These are phyloP conservation scores for Procambarus clarkii DNA, from an alignment of 1,140 invertebrate species.

Conservation along the genomic window DNA sequence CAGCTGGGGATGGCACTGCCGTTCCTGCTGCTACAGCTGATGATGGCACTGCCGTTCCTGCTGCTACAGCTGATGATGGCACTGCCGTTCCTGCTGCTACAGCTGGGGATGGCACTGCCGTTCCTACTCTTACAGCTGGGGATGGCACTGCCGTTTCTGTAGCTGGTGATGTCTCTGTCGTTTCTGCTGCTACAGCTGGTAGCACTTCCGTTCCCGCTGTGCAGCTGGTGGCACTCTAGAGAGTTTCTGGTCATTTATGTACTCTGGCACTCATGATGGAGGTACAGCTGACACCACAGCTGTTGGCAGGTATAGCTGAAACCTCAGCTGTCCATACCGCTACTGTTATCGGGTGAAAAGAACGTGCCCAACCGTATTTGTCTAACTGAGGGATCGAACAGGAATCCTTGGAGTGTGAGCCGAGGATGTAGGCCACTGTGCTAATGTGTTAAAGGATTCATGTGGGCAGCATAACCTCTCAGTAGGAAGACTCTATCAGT, in stretches of 20 bases:
- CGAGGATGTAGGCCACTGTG: no score
- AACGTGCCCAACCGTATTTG: no score
- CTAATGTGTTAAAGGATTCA: no score
- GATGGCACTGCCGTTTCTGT: not conserved
- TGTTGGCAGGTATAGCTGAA: no score
- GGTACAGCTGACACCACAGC: no score
- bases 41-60: not conserved
- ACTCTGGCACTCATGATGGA: no score
- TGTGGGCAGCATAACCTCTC: no score
- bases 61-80: not conserved
- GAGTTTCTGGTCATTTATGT: not conserved
- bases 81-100: not conserved
- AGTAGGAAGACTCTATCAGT: not conserved
- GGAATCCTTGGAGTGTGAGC: no score
- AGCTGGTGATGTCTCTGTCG: not conserved
- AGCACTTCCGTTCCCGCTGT: not conserved
- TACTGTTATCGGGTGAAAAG: no score
- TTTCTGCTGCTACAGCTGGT: not conserved
- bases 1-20: not conserved
- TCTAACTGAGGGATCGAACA: no score
- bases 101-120: not conserved
- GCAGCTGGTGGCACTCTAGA: not conserved
- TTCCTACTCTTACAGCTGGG: not conserved
- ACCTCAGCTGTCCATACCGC: no score
- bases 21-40: not conserved